These are phyloP conservation scores for Papilio helenus DNA, from an alignment of 1,140 invertebrate species.

Conservation along the genomic window DNA sequence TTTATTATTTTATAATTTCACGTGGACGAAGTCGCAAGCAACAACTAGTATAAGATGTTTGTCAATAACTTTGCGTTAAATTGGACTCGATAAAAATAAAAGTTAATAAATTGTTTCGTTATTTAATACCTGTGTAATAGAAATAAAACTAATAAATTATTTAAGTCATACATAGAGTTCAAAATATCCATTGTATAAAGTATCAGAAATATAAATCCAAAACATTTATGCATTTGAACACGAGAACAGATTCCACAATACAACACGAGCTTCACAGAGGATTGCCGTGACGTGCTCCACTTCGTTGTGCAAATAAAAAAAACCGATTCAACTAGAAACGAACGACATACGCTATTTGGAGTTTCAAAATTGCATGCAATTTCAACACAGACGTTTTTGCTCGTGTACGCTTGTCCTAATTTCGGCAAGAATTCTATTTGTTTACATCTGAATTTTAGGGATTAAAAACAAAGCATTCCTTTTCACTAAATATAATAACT, in stretches of 20 bases:
- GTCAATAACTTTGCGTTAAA: too few relatives aligned
- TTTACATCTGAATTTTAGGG: not conserved
- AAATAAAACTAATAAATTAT: too few relatives aligned
- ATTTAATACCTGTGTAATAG: too few relatives aligned
- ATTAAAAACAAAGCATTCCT: not conserved
- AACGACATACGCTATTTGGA: slow-evolving; percentile 28
- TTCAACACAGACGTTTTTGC: not conserved
- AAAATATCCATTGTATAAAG: not conserved
- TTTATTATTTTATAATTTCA: too few relatives aligned
- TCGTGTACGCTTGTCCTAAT: not conserved
- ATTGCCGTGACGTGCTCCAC: slow-evolving; percentile 17
- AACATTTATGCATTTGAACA: slow-evolving; percentile 16
- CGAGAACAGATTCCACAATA: slow-evolving; percentile 26
- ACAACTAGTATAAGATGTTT: too few relatives aligned
- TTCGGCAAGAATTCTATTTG: not conserved
- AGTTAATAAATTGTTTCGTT: too few relatives aligned
- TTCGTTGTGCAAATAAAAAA: slow-evolving; percentile 32
- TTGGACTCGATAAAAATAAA: too few relatives aligned
- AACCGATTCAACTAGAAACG: slow-evolving; percentile 19
- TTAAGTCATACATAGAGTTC: too few relatives aligned
- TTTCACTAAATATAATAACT: not conserved
- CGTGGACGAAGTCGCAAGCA: too few relatives aligned
- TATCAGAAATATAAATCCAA: not conserved
- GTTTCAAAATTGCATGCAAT: slow-evolving; percentile 29
- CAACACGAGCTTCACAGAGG: slow-evolving; percentile 29